Base-by-base conservation (phyloP, 2,888 invertebrate genomes). In the Didymodactylos carnosus region DNA sequence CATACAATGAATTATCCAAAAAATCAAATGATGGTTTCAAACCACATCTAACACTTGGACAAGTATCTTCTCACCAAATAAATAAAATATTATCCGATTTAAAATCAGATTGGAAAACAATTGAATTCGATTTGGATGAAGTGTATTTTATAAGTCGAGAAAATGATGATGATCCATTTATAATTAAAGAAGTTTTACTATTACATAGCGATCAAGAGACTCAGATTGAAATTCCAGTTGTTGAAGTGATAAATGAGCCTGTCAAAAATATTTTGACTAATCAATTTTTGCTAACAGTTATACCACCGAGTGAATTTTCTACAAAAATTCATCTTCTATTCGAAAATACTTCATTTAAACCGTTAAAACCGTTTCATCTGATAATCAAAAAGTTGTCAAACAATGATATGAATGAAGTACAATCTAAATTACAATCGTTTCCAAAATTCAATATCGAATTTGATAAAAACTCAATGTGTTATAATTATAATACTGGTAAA, bases 11-110 rank as follows among this genome's bases (percentile, higher is more conserved):
- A 46, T 14, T 46, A 6, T 70, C 39, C 29, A 72, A 23, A 16
- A 69, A 43, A 39, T 41, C 70, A 19, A 51, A 69, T 5, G 19
- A 19, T 19, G 69, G 39, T 27, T 75, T 75, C 29, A 69, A 73
- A 35, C 73, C 75, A 0, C 75, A 73, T 41, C 35, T 75, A 3
- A 73, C 75, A n/a, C 75, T 75, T n/a, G 75, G 75, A 25, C 73
- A 73, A 35, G 39, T 39, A 19, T 40, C 39, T 27, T 43, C 71
- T n/a, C 27, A 43, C 4, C 25, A 35, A 14, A 69, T 71, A 7
- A 25, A 25, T 1, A 19, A 35, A 13, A 13, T 39, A 1, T 25
- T 53, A 5, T 39, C 27, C 5, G 46, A 73, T 16, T 35, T 70
- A 1, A 27, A 73, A 41, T 6, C 19, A 11, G 25, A 41, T 25